These are phyloP conservation scores for Acrobasis repandana DNA, from an alignment of 2,888 invertebrate genomes.

Conservation along the genomic window DNA sequence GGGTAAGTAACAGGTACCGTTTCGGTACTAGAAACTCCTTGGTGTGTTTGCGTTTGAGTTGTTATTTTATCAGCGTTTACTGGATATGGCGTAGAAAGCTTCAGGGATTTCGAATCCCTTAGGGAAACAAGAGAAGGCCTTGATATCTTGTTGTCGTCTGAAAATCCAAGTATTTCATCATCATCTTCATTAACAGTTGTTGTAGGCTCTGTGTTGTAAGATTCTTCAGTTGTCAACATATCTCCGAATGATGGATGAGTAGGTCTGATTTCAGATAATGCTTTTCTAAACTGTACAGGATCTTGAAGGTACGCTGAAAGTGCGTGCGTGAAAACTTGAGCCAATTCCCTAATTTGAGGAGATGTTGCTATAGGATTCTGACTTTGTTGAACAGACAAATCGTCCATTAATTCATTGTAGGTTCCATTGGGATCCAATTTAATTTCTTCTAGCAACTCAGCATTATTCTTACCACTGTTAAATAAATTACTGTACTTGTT, in stretches of 20 bases:
- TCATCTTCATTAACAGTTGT: conserved; percentile 86
- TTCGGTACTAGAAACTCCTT: conserved; percentile 44
- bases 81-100: conserved; percentile 53
- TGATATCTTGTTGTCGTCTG: conserved; percentile 81
- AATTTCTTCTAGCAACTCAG: conserved; percentile 66
- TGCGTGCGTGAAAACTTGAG: conserved; percentile 92
- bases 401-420: conserved; percentile 73
- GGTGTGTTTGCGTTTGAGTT: conserved; percentile 37
- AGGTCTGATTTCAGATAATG: conserved; percentile 89
- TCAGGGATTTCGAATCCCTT: conserved; percentile 74
- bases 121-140: conserved; percentile 47
- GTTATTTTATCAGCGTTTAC: conserved; percentile 25
- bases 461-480: conserved; percentile 55
- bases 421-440: conserved; percentile 70
- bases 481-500: conserved; percentile 83
- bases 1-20: conserved; percentile 45
- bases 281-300: conserved; percentile 90
- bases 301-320: conserved; percentile 91
- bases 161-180: conserved; percentile 90
- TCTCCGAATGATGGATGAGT: conserved; percentile 87
- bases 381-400: conserved; percentile 85
- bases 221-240: conserved; percentile 63
- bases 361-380: conserved; percentile 83
- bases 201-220: conserved; percentile 79
- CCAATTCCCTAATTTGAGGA: conserved; percentile 89